These are phyloP conservation scores for Bujurquina vittata DNA, from an alignment of 2,113 vertebrate genomes.

Conservation along the genomic window DNA sequence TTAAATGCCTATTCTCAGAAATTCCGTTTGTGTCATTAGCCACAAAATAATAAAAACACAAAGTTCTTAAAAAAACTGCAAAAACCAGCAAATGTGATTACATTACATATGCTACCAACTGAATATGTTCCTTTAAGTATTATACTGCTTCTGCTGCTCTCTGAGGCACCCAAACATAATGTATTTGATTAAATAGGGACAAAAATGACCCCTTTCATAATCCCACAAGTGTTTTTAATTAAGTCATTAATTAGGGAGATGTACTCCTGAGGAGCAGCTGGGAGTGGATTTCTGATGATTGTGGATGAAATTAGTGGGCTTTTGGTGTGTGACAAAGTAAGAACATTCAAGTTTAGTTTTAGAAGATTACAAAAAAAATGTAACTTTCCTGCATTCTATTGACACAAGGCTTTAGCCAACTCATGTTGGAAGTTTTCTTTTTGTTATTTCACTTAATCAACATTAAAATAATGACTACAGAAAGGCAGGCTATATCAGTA, in stretches of 20 bases:
- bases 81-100: slow-evolving; percentile 33
- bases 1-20: background rate
- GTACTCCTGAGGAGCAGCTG: slow-evolving; percentile 60
- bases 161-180: slow-evolving; percentile 35
- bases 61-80: background rate
- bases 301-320: slow-evolving; percentile 33
- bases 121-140: slow-evolving; percentile 31
- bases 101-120: background rate
- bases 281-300: slow-evolving; percentile 50
- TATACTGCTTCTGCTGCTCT: slow-evolving; percentile 39
- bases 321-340: slow-evolving; percentile 36
- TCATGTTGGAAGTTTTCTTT: background rate
- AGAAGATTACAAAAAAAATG: background rate
- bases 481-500: background rate
- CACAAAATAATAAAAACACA: background rate
- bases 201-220: slow-evolving; percentile 67
- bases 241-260: slow-evolving; percentile 77
- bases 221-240: slow-evolving; percentile 76
- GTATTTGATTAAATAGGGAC: slow-evolving; percentile 72
- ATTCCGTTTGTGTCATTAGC: background rate
- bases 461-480: background rate
- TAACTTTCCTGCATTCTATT: background rate
- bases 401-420: background rate
- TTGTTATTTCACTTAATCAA: background rate
- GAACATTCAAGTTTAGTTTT: slow-evolving; percentile 18